Percentiles rank a stretch among this genome's conserved stretches.
Conservation (phyloP, 2,113 vertebrate genomes). For the Leptobrachium leishanense region DNA sequence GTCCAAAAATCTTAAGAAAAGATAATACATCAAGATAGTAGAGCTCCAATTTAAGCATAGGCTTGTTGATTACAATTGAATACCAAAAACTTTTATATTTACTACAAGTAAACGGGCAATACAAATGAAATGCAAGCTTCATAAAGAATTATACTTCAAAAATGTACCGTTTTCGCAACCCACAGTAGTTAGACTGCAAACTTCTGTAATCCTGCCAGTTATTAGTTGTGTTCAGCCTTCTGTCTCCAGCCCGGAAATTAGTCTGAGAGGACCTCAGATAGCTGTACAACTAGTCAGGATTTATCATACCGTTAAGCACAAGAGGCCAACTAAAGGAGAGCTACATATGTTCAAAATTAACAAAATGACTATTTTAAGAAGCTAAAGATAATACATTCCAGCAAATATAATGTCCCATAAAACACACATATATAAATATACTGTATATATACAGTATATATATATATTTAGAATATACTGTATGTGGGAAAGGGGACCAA, state of each 20-base stretch:
- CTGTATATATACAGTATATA: not conserved
- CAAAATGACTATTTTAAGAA: constrained; percentile 51
- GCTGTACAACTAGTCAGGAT: constrained; percentile 57
- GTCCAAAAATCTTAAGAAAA: no score
- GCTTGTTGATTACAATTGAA: not conserved
- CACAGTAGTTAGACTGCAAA: constrained; percentile 51
- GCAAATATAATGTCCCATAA: constrained; percentile 11
- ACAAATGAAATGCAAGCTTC: no score
- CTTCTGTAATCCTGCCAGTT: constrained; percentile 56
- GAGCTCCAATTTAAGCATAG: no score
- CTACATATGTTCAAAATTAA: constrained; percentile 55
- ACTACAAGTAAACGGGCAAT: not conserved
- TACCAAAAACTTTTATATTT: not conserved
- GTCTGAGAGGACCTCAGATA: constrained; percentile 55
- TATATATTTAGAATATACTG: constrained; percentile 5
- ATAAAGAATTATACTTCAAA: not conserved
- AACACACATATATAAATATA: not conserved
- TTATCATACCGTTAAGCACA: constrained; percentile 55
- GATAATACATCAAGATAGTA: no score
- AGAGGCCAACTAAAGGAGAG: constrained; percentile 55
- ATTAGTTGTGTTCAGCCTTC: constrained; percentile 56
- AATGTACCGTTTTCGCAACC: constrained; percentile 50
- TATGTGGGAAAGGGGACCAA: no score
- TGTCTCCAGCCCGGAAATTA: constrained; percentile 62
- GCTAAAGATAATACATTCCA: constrained; percentile 50